Conservation (phyloP, 2,888 invertebrate species). For the Hypena proboscidalis region DNA sequence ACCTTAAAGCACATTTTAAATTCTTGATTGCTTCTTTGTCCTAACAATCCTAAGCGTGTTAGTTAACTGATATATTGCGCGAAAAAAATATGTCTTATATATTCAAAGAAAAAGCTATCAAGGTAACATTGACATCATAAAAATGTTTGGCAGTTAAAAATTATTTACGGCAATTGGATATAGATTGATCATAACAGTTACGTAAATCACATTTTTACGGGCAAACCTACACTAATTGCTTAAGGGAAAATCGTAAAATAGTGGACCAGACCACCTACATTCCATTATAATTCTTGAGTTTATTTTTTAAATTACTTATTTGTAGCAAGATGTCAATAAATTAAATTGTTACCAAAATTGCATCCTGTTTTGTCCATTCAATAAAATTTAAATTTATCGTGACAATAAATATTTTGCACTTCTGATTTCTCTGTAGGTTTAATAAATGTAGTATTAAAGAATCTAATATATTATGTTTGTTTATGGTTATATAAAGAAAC, state of each 20-base stretch:
- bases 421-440: too few species aligned
- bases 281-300: too few species aligned
- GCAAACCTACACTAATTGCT: conserved; percentile 30
- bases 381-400: too few species aligned
- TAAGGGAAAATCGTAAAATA: conserved; percentile 20
- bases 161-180: conserved; percentile 27
- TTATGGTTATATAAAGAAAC: too few species aligned
- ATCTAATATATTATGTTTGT: too few species aligned
- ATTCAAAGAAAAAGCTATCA: conserved; percentile 16
- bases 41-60: conserved; percentile 1
- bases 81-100: conserved; percentile 18
- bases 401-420: too few species aligned
- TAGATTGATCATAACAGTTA: conserved; percentile 18
- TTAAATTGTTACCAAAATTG: too few species aligned
- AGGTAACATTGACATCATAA: conserved; percentile 20
- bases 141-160: conserved; percentile 18
- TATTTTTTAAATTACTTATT: too few species aligned
- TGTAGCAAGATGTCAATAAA: too few species aligned
- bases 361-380: too few species aligned
- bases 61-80: conserved; percentile 32
- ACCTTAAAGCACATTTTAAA: conserved; percentile 21
- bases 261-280: too few species aligned
- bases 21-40: not conserved
- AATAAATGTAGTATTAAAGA: too few species aligned
- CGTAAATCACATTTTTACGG: conserved; percentile 30